Evolutionary conservation across 2,888 invertebrate genomes (phyloP), one percentile per base, ranked within the genome.

Genomic region (Masnerella sp.): DNA sequence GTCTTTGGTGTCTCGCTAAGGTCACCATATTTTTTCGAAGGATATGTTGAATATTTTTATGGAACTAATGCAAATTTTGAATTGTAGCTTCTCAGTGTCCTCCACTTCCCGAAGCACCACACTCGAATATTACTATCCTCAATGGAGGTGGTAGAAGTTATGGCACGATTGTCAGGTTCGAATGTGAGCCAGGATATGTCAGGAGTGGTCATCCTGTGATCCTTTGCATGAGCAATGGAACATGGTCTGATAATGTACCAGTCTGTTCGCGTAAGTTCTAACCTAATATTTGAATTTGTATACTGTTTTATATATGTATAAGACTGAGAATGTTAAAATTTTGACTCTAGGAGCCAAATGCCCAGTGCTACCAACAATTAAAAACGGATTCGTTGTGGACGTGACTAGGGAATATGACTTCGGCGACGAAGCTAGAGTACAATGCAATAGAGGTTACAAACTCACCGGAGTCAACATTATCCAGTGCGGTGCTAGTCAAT

Each of bases 151-250:
- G 96, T 18, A 91, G 96, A 75, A 96, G 96, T 85, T 97, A 97
- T 82, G 97, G 97, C 77, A 97, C 97, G 0, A 96, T 97, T 80
- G 94, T 97, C 2, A 91, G 96, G 75, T 96, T 94, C 83, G 96
- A 96, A 87, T 97, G 97, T 83, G 96, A 96, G 82, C 93, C 96
- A 4, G 97, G 97, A 2, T 97, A 96, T 83, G 92, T 95, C 59
- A 91, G 97, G 77, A 93, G 91, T 78, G 97, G 97, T 22, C 94
- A 95, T 83, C 97, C 97, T 11, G 96, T 96, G 2, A 91, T 97
- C 36, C 91, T 96, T 30, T 97, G 97, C 86, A 96, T 96, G 96
- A 96, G 96, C 83, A 96, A 97, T 83, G 97, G 97, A 51, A 96
- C 96, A 7, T 97, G 97, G 97, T 96, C 96, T 69, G 96, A 95